Percentiles rank a stretch among this genome's conserved stretches.
phyloP scores from a whole-genome alignment of 2,797 vertebrate genomes.

The Acanthis flammea region DNA sequence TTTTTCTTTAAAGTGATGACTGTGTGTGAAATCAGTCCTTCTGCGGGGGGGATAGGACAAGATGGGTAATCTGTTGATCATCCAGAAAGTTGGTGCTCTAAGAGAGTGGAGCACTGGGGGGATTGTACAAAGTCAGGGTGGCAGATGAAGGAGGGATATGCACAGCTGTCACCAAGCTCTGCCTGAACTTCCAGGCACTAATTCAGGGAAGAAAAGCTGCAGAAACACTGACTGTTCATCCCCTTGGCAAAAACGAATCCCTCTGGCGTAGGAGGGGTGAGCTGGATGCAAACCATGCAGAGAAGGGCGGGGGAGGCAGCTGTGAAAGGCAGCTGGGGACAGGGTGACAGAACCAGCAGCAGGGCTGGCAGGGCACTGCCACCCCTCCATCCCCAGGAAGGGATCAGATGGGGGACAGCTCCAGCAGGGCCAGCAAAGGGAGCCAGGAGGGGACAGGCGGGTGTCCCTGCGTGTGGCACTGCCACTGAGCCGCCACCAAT shows the following conservation, averaged over 20 bases:
- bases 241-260: background rate
- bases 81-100: background rate
- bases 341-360: background rate
- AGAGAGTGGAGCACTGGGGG: background rate
- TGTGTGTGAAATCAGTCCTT: background rate
- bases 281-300: rapidly evolving
- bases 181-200: background rate
- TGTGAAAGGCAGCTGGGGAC: background rate
- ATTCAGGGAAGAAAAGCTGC: background rate
- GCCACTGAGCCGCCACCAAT: slow-evolving; percentile 67
- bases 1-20: background rate
- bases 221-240: background rate
- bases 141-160: background rate
- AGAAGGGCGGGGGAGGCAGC: background rate
- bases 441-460: background rate
- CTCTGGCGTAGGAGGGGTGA: background rate
- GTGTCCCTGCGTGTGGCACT: slow-evolving; percentile 50
- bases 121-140: background rate
- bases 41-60: background rate
- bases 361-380: background rate
- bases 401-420: background rate
- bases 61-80: background rate
- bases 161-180: background rate
- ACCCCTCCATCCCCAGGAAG: background rate
- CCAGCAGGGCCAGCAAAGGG: background rate